Conservation (phyloP, 2,797 vertebrate genomes). For the Myotis findleyi region DNA sequence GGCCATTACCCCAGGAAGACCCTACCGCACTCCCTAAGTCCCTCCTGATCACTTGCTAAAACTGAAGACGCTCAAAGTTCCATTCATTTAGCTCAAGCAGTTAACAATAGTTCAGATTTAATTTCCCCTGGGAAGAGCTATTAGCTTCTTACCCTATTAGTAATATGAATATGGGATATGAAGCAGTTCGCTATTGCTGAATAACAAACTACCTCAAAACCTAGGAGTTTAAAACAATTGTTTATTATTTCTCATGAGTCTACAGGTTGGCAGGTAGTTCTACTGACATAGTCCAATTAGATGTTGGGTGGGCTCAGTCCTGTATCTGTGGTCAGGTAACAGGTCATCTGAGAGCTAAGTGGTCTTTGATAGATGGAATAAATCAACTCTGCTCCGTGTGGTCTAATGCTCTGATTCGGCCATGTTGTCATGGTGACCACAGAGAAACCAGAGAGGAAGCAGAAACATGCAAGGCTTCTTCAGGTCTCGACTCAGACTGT, state of each 20-base stretch:
- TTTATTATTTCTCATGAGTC: neutral
- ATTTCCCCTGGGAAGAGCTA: neutral
- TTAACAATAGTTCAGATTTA: neutral
- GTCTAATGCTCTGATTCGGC: neutral
- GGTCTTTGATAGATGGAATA: neutral
- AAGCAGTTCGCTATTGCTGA: neutral
- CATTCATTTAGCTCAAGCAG: neutral
- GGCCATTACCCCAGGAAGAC: neutral
- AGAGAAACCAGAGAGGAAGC: neutral
- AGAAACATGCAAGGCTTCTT: neutral
- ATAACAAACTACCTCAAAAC: neutral
- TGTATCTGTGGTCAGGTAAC: neutral
- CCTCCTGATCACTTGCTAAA: neutral
- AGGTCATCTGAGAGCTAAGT: neutral
- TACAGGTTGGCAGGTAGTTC: neutral
- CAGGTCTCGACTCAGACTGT: neutral
- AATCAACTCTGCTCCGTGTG: neutral
- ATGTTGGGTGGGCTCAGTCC: neutral
- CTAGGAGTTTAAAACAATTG: neutral
- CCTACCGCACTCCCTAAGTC: neutral
- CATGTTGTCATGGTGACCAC: neutral
- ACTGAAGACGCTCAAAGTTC: neutral
- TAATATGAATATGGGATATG: neutral
- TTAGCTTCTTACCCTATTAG: neutral
- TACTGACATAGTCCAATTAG: neutral